A percentile compares a stretch with the other conserved stretches of the same genome.
These are phyloP conservation scores for Aplochiton taeniatus DNA, from an alignment of 2,797 vertebrate genomes.

Conservation along the genomic window DNA sequence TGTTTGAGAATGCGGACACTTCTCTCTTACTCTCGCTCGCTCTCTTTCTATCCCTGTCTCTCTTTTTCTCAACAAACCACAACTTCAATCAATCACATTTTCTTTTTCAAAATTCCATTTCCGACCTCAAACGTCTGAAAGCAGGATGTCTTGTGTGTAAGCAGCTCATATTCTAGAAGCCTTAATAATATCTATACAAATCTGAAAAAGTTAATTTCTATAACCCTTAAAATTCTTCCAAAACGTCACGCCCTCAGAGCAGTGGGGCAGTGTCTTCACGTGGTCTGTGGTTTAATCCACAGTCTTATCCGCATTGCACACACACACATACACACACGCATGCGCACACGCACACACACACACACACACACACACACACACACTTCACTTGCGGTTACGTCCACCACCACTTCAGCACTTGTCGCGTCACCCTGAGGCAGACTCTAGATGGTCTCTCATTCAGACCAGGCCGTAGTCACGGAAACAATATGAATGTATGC, in stretches of 20 bases:
- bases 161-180: not conserved
- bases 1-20: no score
- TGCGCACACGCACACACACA: not conserved
- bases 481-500: no score
- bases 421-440: no score
- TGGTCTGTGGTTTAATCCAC: conserved; percentile 48
- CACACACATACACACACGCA: not conserved
- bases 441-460: no score
- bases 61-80: no score
- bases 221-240: not conserved
- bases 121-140: conserved; percentile 1
- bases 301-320: not conserved
- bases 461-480: no score
- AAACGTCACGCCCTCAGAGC: not conserved
- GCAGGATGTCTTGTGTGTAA: conserved; percentile 18
- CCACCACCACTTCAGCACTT: no score
- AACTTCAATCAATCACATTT: not conserved
- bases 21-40: no score
- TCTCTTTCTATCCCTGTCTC: no score
- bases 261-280: conserved; percentile 20
- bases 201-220: no score
- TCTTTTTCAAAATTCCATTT: conserved; percentile 14
- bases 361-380: not conserved
- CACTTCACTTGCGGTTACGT: no score
- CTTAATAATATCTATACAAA: no score